Conservation (phyloP, 1,140 invertebrate species). For the Schlechtendalia chinensis region DNA sequence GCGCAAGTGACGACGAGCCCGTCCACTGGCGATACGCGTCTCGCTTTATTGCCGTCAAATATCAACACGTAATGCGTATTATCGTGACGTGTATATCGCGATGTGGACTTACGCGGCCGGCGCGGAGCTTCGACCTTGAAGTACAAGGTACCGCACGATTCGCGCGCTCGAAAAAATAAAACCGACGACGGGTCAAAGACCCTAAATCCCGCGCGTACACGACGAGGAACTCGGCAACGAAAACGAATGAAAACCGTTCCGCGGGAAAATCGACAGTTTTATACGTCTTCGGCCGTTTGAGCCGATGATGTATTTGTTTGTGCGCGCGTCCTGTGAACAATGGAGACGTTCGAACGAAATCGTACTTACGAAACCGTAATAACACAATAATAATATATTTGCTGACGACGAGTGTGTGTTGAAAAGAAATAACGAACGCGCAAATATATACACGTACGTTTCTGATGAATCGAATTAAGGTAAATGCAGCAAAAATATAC, state of each 20-base stretch:
- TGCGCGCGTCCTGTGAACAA: background rate
- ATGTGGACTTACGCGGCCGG: no score
- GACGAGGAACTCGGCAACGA: background rate
- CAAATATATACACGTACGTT: background rate
- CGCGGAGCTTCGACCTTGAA: no score
- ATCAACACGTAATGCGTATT: no score
- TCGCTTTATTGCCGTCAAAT: no score
- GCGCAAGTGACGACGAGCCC: background rate
- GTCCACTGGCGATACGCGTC: no score
- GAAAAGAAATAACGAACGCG: background rate
- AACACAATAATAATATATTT: slow-evolving; percentile 1
- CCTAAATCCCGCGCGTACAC: no score
- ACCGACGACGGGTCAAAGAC: background rate
- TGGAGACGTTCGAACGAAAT: background rate
- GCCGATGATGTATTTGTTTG: background rate
- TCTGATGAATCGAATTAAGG: slow-evolving; percentile 3
- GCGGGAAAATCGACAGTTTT: background rate
- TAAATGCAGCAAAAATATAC: background rate
- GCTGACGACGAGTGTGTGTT: background rate
- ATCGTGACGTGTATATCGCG: no score
- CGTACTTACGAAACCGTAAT: background rate
- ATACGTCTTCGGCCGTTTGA: background rate
- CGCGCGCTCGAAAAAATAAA: background rate
- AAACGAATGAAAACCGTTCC: background rate
- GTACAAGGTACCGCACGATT: no score